These are phyloP conservation scores for Cataglyphis hispanica DNA, from an alignment of 1,140 invertebrate species.

Conservation along the genomic window DNA sequence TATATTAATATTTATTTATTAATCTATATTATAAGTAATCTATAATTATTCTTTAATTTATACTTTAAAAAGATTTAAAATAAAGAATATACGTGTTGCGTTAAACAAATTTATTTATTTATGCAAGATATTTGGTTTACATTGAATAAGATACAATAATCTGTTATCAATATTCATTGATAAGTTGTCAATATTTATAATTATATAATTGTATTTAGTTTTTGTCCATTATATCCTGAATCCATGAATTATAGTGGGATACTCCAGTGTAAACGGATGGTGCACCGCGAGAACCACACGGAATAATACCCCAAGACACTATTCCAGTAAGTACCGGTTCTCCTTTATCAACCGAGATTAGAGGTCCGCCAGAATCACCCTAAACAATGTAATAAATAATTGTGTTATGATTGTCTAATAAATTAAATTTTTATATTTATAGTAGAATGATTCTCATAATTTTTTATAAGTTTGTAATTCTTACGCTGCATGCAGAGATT, in stretches of 20 bases:
- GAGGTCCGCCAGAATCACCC: conserved; percentile 90
- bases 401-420: conserved; percentile 3
- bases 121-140: conserved; percentile 7
- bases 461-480: conserved; percentile 69
- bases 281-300: conserved; percentile 88
- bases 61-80: not conserved
- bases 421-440: not conserved
- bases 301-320: conserved; percentile 92
- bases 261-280: conserved; percentile 92
- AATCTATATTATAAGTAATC: too few relatives aligned
- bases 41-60: too few relatives aligned
- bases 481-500: conserved; percentile 88
- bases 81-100: not conserved
- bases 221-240: conserved; percentile 35
- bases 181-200: conserved; percentile 11
- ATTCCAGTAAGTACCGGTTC: conserved; percentile 81
- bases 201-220: conserved; percentile 32
- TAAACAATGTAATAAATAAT: conserved; percentile 51
- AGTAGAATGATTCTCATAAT: not conserved
- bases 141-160: not conserved
- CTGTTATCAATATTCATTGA: not conserved
- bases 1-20: too few relatives aligned
- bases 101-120: conserved; percentile 3
- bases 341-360: not conserved
- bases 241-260: conserved; percentile 87